Evolutionary conservation across 2,113 vertebrate genomes (phyloP).

Genomic region (Petroica traversi): DNA sequence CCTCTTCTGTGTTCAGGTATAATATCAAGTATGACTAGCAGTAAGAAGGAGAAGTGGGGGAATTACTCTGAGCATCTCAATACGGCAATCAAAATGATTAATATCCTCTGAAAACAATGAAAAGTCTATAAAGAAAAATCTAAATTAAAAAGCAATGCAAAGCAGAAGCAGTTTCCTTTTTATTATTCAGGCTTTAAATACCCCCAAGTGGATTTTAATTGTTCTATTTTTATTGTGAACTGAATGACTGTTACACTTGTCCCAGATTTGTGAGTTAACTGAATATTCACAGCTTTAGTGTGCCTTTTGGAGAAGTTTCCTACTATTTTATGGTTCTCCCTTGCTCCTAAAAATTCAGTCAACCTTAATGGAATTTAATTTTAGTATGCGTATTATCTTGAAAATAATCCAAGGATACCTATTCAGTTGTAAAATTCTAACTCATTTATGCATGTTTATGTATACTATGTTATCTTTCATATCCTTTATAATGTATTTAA

Average conservation of each 20-base stretch:
- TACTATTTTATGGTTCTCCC: neutral
- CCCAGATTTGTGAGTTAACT: neutral
- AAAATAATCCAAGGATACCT: neutral
- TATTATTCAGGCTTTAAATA: neutral
- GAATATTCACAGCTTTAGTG: neutral
- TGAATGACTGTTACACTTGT: neutral
- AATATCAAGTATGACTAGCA: neutral
- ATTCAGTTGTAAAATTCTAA: constrained; percentile 6
- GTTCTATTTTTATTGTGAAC: neutral
- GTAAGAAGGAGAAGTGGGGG: neutral
- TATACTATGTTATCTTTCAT: constrained; percentile 25
- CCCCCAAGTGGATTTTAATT: neutral
- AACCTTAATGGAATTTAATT: neutral
- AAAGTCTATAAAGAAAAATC: neutral
- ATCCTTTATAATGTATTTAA: neutral
- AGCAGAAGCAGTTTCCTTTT: neutral
- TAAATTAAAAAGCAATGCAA: neutral
- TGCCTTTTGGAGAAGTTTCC: neutral
- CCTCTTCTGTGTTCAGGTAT: neutral
- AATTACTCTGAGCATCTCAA: neutral
- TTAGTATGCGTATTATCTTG: neutral
- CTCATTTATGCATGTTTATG: neutral
- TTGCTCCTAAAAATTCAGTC: neutral
- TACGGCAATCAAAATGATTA: neutral
- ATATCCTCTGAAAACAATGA: neutral